phyloP scores from a whole-genome alignment of 2,113 vertebrate genomes.

The Brachyhypopomus occidentalis region DNA sequence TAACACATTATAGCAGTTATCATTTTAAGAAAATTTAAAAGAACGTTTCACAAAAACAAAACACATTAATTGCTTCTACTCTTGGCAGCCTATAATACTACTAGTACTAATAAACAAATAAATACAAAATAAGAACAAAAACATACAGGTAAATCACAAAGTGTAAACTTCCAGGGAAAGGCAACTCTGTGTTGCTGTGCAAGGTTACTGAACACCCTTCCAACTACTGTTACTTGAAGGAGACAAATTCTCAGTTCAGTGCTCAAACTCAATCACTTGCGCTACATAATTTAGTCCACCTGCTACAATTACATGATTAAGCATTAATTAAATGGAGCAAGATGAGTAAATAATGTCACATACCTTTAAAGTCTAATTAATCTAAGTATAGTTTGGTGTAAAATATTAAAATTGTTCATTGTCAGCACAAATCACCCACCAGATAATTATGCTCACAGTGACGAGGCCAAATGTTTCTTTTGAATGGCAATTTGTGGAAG shows the following conservation, averaged over 20 bases:
- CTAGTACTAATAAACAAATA: not conserved
- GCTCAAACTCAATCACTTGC: slow-evolving; percentile 5
- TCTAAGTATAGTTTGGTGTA: slow-evolving; percentile 8
- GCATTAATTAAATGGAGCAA: slow-evolving; percentile 9
- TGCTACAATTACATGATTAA: slow-evolving; percentile 35
- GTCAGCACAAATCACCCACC: not conserved
- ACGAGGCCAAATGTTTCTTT: not conserved
- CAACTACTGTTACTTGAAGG: slow-evolving; percentile 30
- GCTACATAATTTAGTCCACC: slow-evolving; percentile 48
- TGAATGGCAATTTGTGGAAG: not conserved
- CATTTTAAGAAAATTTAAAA: no score
- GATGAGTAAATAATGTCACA: slow-evolving; percentile 16
- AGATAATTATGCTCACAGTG: not conserved
- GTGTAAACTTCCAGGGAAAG: not conserved
- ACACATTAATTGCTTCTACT: no score
- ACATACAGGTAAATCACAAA: not conserved
- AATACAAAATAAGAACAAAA: not conserved
- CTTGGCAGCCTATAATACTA: not conserved
- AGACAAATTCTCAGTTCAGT: slow-evolving; percentile 31
- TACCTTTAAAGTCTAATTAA: slow-evolving; percentile 27
- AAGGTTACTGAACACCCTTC: not conserved
- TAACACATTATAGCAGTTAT: no score
- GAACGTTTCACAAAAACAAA: no score
- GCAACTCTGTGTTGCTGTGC: not conserved
- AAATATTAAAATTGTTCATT: no score